Evolutionary conservation across 2,888 invertebrate species (phyloP), one percentile per base, ranked within the genome.

Genomic region (Protodeltote pygarga): DNA sequence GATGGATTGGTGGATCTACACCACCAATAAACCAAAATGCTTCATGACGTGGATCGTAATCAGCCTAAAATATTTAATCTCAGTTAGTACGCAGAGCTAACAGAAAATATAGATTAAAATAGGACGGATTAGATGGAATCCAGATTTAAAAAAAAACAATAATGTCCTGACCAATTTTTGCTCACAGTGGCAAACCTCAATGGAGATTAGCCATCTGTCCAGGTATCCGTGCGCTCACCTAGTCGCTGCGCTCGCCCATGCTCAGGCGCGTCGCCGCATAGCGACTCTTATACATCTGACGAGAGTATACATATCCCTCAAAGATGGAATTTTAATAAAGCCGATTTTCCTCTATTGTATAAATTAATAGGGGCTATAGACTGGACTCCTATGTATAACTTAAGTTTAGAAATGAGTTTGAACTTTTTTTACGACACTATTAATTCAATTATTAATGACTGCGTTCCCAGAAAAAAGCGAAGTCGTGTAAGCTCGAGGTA

Each of bases 21-120:
- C 96, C 96, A 37, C 97, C 97, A 21, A 94, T 93, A 74, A 93
- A 93, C 98, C 98, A 98, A 83, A 96, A 97, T 15, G 97, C 95
- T 90, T 97, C 96, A 66, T 97, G 93, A 11, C 96, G 92, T 2
- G 98, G 96, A 54, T 96, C 93, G 71, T 94, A 92, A 80, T 98
- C 97, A 19, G 96, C 82, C 93, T 96, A 89, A 45, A 66, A 59
- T 19, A 14, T 10, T 11, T 20, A 20, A 17, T 11, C 15, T 34
- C 0, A 5, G n/a, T n/a, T n/a, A n/a, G n/a, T n/a, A n/a, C n/a
- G n/a, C n/a, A n/a, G n/a, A n/a, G n/a, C n/a, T n/a, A n/a, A n/a
- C n/a, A n/a, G n/a, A n/a, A n/a, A n/a, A n/a, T n/a, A n/a, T n/a
- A n/a, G n/a, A n/a, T n/a, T n/a, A n/a, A n/a, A n/a, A n/a, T n/a